Evolutionary conservation across 2,888 invertebrate genomes (phyloP), one percentile per base, ranked within the genome.

Genomic region (Ectemnius cavifrons): DNA sequence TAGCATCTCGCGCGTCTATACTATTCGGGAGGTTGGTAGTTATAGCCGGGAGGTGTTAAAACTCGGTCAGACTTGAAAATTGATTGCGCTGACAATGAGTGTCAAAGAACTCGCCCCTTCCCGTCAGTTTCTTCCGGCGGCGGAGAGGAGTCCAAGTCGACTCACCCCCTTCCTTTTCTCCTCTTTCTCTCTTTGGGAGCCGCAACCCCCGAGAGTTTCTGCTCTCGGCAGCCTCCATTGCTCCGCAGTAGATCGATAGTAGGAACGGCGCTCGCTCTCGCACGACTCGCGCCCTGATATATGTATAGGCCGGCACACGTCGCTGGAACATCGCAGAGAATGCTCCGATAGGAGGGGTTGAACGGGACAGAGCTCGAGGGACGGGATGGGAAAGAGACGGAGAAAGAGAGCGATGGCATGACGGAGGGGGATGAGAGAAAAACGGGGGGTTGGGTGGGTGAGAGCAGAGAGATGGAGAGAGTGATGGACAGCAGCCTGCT

Each of bases 191-290:
- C 76, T 71, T 65, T 69, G 60, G 79, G 72, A 71, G 77, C 81
- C 75, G 63, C 81, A 72, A 80, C 77, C 78, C 78, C 74, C 63
- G 11, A 73, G 68, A 79, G 72, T 75, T 72, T 74, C 64, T 72
- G 67, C 76, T 80, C 77, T 68, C 77, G 61, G 71, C 84, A 78
- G 82, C 77, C 77, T 82, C 81, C 80, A 76, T 78, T 83, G 80
- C 84, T 87, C 84, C 84, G 84, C 85, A 85, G 84, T 83, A 85
- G 88, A 89, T 89, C 89, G 88, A 89, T 89, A 89, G 74, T 76
- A 74, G 80, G 73, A 80, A 78, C 75, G 80, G 68, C 65, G 77
- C 78, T 71, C 75, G 66, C 73, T 74, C 79, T 78, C 72, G 77
- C 76, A 75, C 45, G 72, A 79, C 81, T 74, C 80, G 75, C 75